Conservation (phyloP, 2,797 vertebrate species). For the Yasuhikotakia modesta region DNA sequence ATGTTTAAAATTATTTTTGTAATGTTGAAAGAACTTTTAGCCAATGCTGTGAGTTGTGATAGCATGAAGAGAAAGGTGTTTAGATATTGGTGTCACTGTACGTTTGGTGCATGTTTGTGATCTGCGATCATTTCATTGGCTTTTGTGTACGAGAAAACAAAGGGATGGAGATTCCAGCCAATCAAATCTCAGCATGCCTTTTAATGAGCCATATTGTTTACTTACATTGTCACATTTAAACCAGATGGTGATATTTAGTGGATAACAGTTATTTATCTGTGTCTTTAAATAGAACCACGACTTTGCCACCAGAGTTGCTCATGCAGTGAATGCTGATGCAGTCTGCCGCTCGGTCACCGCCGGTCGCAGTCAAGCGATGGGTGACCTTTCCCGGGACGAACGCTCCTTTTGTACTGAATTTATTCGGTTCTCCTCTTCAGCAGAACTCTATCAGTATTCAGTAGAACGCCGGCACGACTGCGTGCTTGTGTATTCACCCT, state of each 20-base stretch:
- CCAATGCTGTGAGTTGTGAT: no score
- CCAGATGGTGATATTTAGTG: slow-evolving; percentile 2
- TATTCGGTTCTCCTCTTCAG: slow-evolving; percentile 20
- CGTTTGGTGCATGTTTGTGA: no score
- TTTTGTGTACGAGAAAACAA: no score
- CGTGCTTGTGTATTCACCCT: slow-evolving; percentile 31
- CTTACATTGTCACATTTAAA: neutral
- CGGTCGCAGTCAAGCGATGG: slow-evolving; percentile 26
- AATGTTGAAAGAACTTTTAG: no score
- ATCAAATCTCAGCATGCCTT: no score
- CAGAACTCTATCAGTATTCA: slow-evolving; percentile 33
- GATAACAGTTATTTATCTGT: neutral
- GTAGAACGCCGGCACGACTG: neutral
- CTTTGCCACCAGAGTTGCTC: neutral
- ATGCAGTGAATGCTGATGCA: slow-evolving; percentile 40
- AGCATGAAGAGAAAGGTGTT: no score
- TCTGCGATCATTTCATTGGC: no score
- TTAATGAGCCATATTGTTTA: no score
- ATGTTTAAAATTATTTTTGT: no score
- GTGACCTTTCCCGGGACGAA: slow-evolving; percentile 41
- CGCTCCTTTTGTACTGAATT: slow-evolving; percentile 20
- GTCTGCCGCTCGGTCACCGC: slow-evolving; percentile 34
- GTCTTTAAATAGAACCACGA: neutral
- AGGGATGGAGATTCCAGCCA: no score
- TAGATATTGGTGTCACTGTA: no score